Base-by-base conservation (phyloP, 1,140 invertebrate genomes). In the Pachypeltis micranthus region DNA sequence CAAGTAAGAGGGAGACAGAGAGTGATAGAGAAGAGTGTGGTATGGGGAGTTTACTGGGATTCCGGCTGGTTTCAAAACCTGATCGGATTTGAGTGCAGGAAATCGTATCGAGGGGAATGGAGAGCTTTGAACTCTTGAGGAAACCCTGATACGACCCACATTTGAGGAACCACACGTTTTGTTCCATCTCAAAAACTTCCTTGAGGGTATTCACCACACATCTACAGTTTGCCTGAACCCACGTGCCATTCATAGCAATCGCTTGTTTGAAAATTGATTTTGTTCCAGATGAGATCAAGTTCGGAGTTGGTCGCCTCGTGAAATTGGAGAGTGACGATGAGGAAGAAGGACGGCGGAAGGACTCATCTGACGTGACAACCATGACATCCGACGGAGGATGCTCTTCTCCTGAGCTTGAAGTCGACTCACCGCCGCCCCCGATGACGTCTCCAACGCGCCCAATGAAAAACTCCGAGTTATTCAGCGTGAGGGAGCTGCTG, bases 401-500 rank as follows among this genome's bases (percentile, higher is more conserved):
- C 44, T 80, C 81, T 10, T 85, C 83, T 0, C 83, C 83, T 1
- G 84, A 85, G 71, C 73, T 86, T 25, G 84, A 86, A 75, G 84
- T 86, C 1, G 84, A 86, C 70, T 85, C 81, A 3, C 83, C 83
- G 0, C 79, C 80, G 23, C 80, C 63, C 3, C 57, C 57, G 7
- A 28, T 29, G 16, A 59, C 57, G 29, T 59, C 57, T 16, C 70
- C 74, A 55, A 10, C 47, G 21, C 68, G 72, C 10, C 69, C 59
- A 77, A 55, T 31, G 12, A 85, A 85, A 73, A 82, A 84, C 75
- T 88, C 85, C 3, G 84, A 88, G 73, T 80, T 83, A 2, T 90
- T 90, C 71, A 89, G 85, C 62, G 87, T 90, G 2, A 87, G 83
- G 54, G 88, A 86, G 0, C 74, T 90, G 2, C 72, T 90, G 14